Conservation (phyloP, 2,113 vertebrate species). For the Bagarius yarrelli region DNA sequence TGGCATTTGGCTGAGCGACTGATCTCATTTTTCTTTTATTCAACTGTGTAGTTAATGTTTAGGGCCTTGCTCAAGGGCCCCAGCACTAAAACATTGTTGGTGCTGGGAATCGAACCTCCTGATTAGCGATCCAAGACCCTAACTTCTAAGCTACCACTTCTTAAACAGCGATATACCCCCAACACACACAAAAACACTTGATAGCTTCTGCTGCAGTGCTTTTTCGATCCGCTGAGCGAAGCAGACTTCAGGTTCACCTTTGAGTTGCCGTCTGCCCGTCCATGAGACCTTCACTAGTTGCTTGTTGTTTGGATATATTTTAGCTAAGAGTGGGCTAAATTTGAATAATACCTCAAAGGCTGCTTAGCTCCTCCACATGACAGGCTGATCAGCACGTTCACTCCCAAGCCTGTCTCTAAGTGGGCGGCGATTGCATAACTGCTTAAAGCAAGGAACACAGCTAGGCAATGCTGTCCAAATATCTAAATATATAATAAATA, state of each 20-base stretch:
- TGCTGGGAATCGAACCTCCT: too few relatives aligned
- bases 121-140: too few relatives aligned
- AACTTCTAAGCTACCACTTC: too few relatives aligned
- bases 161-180: too few relatives aligned
- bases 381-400: slow-evolving; percentile 34
- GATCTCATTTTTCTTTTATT: too few relatives aligned
- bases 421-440: slow-evolving; percentile 28
- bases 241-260: too few relatives aligned
- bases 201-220: neutral
- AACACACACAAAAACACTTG: too few relatives aligned
- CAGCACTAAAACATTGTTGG: too few relatives aligned
- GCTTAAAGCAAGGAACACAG: slow-evolving; percentile 10
- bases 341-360: slow-evolving; percentile 35
- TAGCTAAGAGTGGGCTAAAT: slow-evolving; percentile 13
- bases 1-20: too few relatives aligned
- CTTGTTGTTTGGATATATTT: neutral
- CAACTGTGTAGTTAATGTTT: too few relatives aligned
- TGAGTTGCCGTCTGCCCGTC: neutral
- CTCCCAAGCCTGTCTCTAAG: slow-evolving; percentile 16
- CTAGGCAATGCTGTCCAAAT: neutral
- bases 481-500: neutral
- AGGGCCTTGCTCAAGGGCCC: too few relatives aligned
- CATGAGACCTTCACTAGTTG: neutral
- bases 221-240: neutral
- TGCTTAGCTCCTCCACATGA: slow-evolving; percentile 36